phyloP scores from a whole-genome alignment of 1,140 invertebrate genomes.

The Ceratina australensis region DNA sequence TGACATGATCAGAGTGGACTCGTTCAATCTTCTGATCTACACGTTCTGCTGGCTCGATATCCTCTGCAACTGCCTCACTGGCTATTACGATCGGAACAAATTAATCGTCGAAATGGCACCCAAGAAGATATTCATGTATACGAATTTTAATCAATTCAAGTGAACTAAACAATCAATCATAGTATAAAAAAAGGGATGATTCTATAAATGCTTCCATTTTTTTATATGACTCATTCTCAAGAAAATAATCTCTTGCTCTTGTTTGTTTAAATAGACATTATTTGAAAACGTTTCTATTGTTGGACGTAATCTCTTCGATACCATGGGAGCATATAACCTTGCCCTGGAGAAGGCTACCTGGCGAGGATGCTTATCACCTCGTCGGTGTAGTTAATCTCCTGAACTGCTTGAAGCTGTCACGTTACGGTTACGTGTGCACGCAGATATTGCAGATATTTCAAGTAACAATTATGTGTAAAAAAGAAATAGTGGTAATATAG shows the following conservation, averaged over 20 bases:
- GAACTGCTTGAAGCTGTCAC: conserved; percentile 69
- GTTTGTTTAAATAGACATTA: conserved; percentile 61
- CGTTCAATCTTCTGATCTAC: conserved; percentile 68
- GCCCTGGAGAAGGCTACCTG: conserved; percentile 69
- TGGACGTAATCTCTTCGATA: conserved; percentile 71
- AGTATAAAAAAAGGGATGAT: too few species aligned
- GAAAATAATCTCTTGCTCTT: too few species aligned
- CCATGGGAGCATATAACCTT: conserved; percentile 72
- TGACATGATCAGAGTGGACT: conserved; percentile 61
- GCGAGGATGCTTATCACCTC: conserved; percentile 49
- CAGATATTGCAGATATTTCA: conserved; percentile 65
- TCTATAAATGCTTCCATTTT: too few species aligned
- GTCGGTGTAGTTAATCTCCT: conserved; percentile 69
- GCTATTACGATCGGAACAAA: conserved; percentile 58
- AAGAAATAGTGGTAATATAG: too few species aligned
- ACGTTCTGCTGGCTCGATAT: conserved; percentile 74
- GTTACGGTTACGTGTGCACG: conserved; percentile 66
- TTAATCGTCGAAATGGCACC: conserved; percentile 64
- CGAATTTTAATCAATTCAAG: too few species aligned
- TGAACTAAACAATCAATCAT: too few species aligned
- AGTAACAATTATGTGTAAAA: too few species aligned
- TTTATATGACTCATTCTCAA: too few species aligned
- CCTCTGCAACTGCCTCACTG: conserved; percentile 66
- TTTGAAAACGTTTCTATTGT: conserved; percentile 61
- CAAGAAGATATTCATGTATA: conserved; percentile 66